Percentiles rank a stretch among this genome's conserved stretches.
Conservation (phyloP, 2,113 vertebrate species). For the Gymnogyps californianus region DNA sequence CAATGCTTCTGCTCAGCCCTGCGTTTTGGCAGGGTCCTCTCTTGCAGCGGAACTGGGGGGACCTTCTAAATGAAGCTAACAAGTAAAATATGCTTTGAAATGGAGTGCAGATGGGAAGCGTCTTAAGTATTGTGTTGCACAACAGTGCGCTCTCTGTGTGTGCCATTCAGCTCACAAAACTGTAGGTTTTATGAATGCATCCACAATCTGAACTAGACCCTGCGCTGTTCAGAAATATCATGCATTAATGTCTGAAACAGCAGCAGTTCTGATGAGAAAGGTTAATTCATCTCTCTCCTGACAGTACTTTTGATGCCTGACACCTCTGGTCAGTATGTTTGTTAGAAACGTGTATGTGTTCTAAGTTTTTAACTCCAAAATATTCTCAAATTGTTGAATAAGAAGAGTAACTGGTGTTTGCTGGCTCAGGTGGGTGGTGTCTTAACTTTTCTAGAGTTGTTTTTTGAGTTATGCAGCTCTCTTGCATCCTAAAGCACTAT, state of each 20-base stretch:
- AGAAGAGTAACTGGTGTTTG: not conserved
- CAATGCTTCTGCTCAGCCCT: not conserved
- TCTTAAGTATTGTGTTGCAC: constrained; percentile 45
- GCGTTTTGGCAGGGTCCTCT: constrained; percentile 23
- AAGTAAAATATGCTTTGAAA: constrained; percentile 65
- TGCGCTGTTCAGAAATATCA: not conserved
- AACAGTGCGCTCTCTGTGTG: not conserved
- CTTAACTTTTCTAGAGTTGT: not conserved
- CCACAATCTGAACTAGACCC: not conserved
- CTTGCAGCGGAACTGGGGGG: not conserved
- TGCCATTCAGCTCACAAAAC: not conserved
- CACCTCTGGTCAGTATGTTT: not conserved
- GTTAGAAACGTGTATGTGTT: not conserved
- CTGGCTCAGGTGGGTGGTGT: not conserved
- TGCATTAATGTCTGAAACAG: not conserved
- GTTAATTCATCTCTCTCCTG: not conserved
- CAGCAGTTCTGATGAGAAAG: not conserved
- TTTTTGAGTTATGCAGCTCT: not conserved
- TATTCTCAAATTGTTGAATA: not conserved
- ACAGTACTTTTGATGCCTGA: not conserved
- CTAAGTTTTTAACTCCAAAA: not conserved
- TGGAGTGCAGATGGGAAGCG: constrained; percentile 44
- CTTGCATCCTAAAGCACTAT: not conserved
- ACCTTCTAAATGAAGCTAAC: constrained; percentile 48
- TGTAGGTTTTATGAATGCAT: not conserved